A percentile compares a stretch with the other conserved stretches of the same genome.
These are phyloP conservation scores for Drosophila melanosoma DNA, from an alignment of 2,888 invertebrate species.

Conservation along the genomic window DNA sequence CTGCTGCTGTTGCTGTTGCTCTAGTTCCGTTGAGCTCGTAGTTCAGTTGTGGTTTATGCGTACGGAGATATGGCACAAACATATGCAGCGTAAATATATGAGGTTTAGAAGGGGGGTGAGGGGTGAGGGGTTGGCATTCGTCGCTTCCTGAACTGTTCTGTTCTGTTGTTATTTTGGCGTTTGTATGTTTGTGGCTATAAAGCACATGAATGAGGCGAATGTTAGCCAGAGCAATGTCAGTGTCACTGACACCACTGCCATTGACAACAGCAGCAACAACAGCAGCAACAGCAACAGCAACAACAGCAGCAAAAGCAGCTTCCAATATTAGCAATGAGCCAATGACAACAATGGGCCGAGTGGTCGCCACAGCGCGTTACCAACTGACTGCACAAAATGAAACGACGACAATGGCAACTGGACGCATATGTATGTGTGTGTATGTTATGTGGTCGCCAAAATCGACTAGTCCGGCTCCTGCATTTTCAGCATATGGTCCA, in stretches of 20 bases:
- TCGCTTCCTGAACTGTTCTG: conserved; percentile 56
- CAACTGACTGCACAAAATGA: conserved; percentile 52
- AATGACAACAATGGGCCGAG: conserved; percentile 72
- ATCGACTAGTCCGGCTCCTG: conserved; percentile 58
- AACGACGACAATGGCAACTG: conserved; percentile 45
- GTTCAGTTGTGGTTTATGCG: conserved; percentile 77
- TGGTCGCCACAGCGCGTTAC: conserved; percentile 60
- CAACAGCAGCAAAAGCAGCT: conserved; percentile 51
- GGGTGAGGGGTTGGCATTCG: conserved; percentile 12
- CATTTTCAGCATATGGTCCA: conserved; percentile 54
- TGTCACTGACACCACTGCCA: conserved; percentile 65
- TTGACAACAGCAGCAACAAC: conserved; percentile 32
- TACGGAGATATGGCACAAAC: conserved; percentile 73
- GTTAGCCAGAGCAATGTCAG: conserved; percentile 59
- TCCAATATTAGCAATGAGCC: conserved; percentile 77
- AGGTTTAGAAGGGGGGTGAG: conserved; percentile 14
- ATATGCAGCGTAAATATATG: conserved; percentile 77
- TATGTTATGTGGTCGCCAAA: conserved; percentile 59
- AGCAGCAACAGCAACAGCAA: conserved; percentile 13
- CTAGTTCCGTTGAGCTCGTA: conserved; percentile 64
- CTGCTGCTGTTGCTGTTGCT: conserved; percentile 46
- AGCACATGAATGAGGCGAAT: conserved; percentile 75
- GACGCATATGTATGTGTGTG: conserved; percentile 14
- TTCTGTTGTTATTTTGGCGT: conserved; percentile 42
- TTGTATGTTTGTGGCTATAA: conserved; percentile 64